Base-by-base conservation (phyloP, 2,113 vertebrate genomes). In the Morone chrysops region DNA sequence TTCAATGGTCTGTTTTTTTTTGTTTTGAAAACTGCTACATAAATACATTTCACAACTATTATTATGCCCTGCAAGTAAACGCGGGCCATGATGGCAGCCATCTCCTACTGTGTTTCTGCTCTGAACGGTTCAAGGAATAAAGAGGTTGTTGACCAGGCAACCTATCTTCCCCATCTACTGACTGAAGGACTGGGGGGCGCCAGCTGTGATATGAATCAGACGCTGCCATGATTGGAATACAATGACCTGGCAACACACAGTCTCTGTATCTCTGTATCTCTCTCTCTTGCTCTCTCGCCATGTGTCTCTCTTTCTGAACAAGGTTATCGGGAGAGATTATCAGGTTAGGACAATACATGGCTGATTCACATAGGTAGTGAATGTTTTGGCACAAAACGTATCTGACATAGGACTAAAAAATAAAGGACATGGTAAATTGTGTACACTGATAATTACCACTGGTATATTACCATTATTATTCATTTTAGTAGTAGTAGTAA, bases 241-340 rank as follows among this genome's bases (percentile, higher is more conserved):
- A 92, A 92, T 84, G 90, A 84, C 68, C 80, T 36, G 16, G 36
- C 74, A 80, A 79, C 77, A 75, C 66, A 47, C 5, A 18, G 25
- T n/a, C 71, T 61, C 70, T n/a, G 73, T 22, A n/a, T 56, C 65
- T 71, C 45, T 60, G 51, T 71, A 48, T 70, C 66, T 54, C 70
- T 61, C 65, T 20, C 38, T 31, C 57, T 36, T 53, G 41, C 74
- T 68, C 45, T 59, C 6, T 36, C 25, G 3, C 80, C 16, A 8
- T 43, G 18, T 71, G 38, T 75, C 68, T 75, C 68, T 62, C 36
- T 76, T 66, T 82, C 72, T 75, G 65, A 81, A 84, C 89, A 88
- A 91, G 87, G 87, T 91, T 91, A 92, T 92, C 89, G 82, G 31
- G 62, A 80, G 72, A 89, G 89, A 91, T 90, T 72, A 92, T 92